Conservation (phyloP, 2,888 invertebrate genomes). For the Mayetiola destructor region DNA sequence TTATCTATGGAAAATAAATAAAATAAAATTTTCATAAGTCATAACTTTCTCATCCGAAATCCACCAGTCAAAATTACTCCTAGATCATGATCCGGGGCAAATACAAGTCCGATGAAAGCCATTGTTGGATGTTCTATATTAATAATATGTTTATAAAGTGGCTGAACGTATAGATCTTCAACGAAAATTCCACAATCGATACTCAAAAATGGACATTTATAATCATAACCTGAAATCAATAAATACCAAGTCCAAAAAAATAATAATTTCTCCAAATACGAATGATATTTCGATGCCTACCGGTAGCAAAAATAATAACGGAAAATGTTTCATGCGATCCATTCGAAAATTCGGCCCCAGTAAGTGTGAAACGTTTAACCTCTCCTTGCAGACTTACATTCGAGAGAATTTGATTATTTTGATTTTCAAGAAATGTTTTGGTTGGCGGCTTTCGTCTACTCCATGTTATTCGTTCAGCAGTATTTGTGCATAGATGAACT, state of each 20-base stretch:
- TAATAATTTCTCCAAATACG: neutral
- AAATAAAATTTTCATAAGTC: neutral
- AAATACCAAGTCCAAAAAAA: conserved; percentile 19
- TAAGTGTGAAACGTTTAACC: conserved; percentile 38
- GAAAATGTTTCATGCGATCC: conserved; percentile 47
- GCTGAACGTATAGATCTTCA: conserved; percentile 63
- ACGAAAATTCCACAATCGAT: conserved; percentile 52
- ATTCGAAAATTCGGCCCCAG: conserved; percentile 46
- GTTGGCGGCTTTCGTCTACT: conserved; percentile 45
- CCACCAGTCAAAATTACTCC: neutral
- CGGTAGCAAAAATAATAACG: conserved; percentile 63
- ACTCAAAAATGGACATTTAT: conserved; percentile 61
- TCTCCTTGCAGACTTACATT: conserved; percentile 55
- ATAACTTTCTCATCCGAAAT: neutral
- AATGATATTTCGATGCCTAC: conserved; percentile 28
- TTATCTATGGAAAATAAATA: conserved; percentile 36
- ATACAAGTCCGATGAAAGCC: conserved; percentile 59
- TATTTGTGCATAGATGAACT: conserved; percentile 49
- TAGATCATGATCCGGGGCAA: neutral
- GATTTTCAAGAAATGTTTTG: neutral
- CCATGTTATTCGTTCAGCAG: conserved; percentile 46
- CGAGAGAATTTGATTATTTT: conserved; percentile 21
- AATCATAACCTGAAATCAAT: conserved; percentile 56
- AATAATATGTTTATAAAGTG: conserved; percentile 74
- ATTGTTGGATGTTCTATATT: conserved; percentile 66